These are phyloP conservation scores for Xyliphius kryptos DNA, from an alignment of 2,113 vertebrate genomes.

Conservation along the genomic window DNA sequence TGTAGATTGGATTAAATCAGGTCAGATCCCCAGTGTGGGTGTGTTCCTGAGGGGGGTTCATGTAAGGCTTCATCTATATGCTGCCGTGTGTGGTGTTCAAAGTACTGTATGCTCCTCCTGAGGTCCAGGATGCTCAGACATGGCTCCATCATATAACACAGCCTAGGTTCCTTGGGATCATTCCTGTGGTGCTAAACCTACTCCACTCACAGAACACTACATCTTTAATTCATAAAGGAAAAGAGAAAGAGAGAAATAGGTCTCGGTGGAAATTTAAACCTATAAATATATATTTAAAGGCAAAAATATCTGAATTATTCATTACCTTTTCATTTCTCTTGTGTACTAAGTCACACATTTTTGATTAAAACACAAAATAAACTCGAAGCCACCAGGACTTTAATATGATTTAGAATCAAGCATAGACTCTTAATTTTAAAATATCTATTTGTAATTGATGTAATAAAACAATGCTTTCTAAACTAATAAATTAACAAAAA, in stretches of 20 bases:
- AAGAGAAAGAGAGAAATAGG: constrained; percentile 32
- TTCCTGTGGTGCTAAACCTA: constrained; percentile 9
- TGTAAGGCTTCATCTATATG: not conserved
- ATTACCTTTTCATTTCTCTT: constrained; percentile 31
- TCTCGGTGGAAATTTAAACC: constrained; percentile 32
- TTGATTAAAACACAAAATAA: constrained; percentile 25
- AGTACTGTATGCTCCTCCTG: not conserved
- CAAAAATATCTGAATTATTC: constrained; percentile 46
- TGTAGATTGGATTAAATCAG: too few species aligned
- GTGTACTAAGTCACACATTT: constrained; percentile 29
- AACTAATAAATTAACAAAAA: too few species aligned
- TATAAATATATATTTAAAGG: constrained; percentile 9
- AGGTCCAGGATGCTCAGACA: not conserved
- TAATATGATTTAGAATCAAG: too few species aligned
- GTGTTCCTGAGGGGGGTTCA: too few species aligned
- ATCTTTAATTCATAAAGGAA: constrained; percentile 47
- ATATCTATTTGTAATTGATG: too few species aligned
- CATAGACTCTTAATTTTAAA: too few species aligned
- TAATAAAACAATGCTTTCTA: too few species aligned
- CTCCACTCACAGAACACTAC: constrained; percentile 10
- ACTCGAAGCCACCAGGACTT: not conserved
- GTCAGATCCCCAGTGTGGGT: too few species aligned
- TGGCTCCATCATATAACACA: constrained; percentile 18
- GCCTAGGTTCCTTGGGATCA: constrained; percentile 16
- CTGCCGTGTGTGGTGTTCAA: not conserved